Evolutionary conservation across 2,113 vertebrate genomes (phyloP), one percentile per base, ranked within the genome.

Genomic region (Thunnus maccoyii): DNA sequence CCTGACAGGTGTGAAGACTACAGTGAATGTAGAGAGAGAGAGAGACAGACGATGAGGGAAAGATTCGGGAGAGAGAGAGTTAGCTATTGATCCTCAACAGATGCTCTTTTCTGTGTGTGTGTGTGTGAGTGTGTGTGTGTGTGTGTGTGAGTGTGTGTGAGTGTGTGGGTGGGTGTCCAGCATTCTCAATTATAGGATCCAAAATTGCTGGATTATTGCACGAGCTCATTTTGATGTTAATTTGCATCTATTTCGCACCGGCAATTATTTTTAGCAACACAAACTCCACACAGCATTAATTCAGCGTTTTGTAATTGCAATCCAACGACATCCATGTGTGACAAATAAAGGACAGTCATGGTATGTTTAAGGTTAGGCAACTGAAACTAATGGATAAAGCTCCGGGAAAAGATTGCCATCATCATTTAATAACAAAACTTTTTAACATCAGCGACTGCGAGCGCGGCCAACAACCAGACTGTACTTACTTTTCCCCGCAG

Each of bases 81-180:
- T 15, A 5, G 13, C 46, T 70, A 86, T 71, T 32, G 79, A 66
- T 78, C 75, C 57, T 69, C 3, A 10, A 36, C 60, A 75, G 54
- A 80, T 65, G 65, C n/a, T 25, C 17, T 41, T 25, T 9, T 51
- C 32, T 72, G 68, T 47, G 36, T 30, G 20, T 55, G 36, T 8
- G 76, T 63, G 57, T 30, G 56, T 50, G 16, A 50, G 17, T 25
- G 30, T 22, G 54, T 50, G 66, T 72, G 67, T 72, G 30, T 67
- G 16, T 50, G 17, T 44, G 30, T 50, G 52, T 50, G 65, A 64
- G 67, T 58, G 20, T 46, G 60, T 32, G 27, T 30, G 51, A 30
- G 66, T 72, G 67, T 48, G 51, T 25, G 67, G 36, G 60, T 48
- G n/a, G 3, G 25, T 20, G 30, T 55, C 17, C 30, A 46, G 69